phyloP scores from a whole-genome alignment of 1,140 invertebrate genomes.

The Achroia grisella region DNA sequence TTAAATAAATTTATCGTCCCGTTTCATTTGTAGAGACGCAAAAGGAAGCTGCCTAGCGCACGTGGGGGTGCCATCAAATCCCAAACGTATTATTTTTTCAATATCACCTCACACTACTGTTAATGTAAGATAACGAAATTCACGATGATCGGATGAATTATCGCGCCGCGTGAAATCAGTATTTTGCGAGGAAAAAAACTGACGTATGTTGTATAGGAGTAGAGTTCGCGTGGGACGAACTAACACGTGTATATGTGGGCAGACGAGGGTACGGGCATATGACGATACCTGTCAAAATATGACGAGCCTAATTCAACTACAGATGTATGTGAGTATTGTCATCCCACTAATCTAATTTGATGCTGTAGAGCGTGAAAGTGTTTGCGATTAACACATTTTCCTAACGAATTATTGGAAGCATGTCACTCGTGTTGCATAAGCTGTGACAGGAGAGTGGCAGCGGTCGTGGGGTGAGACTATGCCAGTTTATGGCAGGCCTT shows the following conservation, averaged over 20 bases:
- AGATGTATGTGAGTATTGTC: constrained; percentile 67
- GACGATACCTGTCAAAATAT: constrained; percentile 69
- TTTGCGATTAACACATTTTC: constrained; percentile 68
- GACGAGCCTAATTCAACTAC: constrained; percentile 56
- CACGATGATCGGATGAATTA: constrained; percentile 62
- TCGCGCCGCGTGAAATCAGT: constrained; percentile 68
- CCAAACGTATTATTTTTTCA: constrained; percentile 70
- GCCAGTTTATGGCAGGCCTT: neutral
- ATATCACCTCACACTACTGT: constrained; percentile 47
- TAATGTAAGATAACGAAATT: constrained; percentile 64
- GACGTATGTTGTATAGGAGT: constrained; percentile 17
- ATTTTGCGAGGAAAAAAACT: constrained; percentile 45
- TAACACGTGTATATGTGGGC: constrained; percentile 67
- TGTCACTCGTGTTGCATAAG: constrained; percentile 67
- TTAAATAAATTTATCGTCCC: constrained; percentile 72
- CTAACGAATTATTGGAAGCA: constrained; percentile 66
- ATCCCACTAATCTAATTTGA: constrained; percentile 64
- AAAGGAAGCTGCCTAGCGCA: constrained; percentile 67
- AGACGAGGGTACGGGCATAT: constrained; percentile 44
- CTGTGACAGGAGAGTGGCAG: constrained; percentile 69
- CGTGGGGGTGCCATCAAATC: constrained; percentile 61
- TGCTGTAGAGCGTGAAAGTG: constrained; percentile 62
- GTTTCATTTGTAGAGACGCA: constrained; percentile 48
- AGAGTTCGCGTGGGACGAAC: constrained; percentile 25
- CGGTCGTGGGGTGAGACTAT: constrained; percentile 27